Conservation (phyloP, 2,888 invertebrate genomes). For the Dorcus parallelipipedus region DNA sequence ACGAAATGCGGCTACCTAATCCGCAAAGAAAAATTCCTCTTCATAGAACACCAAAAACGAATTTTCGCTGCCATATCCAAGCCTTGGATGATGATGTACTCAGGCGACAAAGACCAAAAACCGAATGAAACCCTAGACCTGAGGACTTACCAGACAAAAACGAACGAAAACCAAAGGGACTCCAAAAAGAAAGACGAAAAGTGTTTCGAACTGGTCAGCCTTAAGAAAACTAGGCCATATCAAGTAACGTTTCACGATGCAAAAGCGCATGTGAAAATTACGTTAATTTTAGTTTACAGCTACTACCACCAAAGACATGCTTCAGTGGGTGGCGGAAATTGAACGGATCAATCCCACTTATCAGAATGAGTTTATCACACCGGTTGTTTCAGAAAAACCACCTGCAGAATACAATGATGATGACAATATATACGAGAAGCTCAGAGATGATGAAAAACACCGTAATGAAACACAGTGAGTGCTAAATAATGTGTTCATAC, state of each 20-base stretch:
- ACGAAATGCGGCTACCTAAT: constrained; percentile 12
- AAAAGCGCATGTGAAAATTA: not conserved
- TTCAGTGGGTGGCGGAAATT: constrained; percentile 13
- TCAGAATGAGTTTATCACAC: constrained; percentile 1
- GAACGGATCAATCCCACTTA: not conserved
- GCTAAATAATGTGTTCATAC: no score
- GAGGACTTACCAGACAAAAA: not conserved
- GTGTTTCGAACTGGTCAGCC: constrained; percentile 6
- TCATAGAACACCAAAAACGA: constrained; percentile 9
- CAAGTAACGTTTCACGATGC: constrained; percentile 4
- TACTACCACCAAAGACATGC: constrained; percentile 15
- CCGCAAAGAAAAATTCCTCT: constrained; percentile 8
- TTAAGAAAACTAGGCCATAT: constrained; percentile 1
- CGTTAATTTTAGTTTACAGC: constrained; percentile 10
- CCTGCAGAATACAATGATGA: not conserved
- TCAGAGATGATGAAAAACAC: not conserved
- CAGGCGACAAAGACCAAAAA: constrained; percentile 3
- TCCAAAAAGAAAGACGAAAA: constrained; percentile 1
- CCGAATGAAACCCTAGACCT: constrained; percentile 8
- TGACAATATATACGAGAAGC: constrained; percentile 3
- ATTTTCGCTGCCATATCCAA: constrained; percentile 5
- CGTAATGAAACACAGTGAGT: not conserved
- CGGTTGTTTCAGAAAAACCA: not conserved
- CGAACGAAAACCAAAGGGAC: not conserved
- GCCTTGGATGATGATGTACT: constrained; percentile 11